A percentile compares a stretch with the other conserved stretches of the same genome.
phyloP scores from a whole-genome alignment of 2,797 vertebrate species.

The Leptoclinus maculatus region DNA sequence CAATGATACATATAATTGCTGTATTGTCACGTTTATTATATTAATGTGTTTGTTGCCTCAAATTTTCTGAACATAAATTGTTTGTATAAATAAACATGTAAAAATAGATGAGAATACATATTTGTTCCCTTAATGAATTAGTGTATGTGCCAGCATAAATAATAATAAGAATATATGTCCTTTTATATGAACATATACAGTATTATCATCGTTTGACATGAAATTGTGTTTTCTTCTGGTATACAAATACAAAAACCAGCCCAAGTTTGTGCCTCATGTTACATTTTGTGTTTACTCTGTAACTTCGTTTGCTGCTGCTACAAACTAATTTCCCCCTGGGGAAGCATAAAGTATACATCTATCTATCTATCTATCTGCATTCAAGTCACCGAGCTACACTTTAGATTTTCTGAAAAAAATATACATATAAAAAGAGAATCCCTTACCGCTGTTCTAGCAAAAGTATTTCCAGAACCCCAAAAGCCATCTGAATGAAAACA shows the following conservation, averaged over 20 bases:
- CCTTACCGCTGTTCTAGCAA: neutral
- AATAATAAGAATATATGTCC: neutral
- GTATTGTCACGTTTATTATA: neutral
- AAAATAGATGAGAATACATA: neutral
- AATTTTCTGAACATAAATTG: neutral
- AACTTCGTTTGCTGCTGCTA: too few relatives aligned
- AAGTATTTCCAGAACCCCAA: neutral
- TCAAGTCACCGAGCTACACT: neutral
- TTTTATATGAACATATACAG: neutral
- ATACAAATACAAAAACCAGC: neutral
- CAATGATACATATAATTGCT: neutral
- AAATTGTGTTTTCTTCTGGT: neutral
- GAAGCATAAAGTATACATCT: too few relatives aligned
- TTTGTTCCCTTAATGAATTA: neutral
- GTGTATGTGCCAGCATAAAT: neutral
- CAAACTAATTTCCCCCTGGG: too few relatives aligned
- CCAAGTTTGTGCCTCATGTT: neutral
- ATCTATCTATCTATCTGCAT: too few relatives aligned
- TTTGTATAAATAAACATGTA: neutral
- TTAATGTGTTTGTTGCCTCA: neutral
- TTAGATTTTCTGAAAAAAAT: constrained; percentile 4
- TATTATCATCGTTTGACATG: neutral
- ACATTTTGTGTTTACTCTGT: too few relatives aligned
- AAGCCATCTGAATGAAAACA: neutral
- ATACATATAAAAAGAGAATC: too few relatives aligned